phyloP scores from a whole-genome alignment of 2,888 invertebrate genomes.

The Litoditis marina region DNA sequence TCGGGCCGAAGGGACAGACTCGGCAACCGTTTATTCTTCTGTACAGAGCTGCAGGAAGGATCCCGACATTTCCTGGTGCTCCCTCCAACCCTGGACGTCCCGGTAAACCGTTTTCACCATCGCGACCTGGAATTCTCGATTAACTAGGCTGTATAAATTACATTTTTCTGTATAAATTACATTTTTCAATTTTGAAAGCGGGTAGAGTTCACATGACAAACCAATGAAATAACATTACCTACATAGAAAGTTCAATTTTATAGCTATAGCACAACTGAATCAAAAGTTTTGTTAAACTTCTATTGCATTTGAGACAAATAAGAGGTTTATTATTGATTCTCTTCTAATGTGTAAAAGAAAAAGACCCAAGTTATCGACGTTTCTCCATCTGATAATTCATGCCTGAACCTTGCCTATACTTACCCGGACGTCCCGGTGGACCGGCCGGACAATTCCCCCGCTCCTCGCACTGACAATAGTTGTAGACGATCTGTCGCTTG shows the following conservation, averaged over 20 bases:
- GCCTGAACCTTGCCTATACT: not conserved
- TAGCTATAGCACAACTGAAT: too few relatives aligned
- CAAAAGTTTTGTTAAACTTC: too few relatives aligned
- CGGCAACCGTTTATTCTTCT: constrained; percentile 30
- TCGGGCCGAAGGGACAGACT: constrained; percentile 40
- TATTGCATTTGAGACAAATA: too few relatives aligned
- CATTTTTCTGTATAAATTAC: too few relatives aligned
- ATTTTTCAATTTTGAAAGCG: too few relatives aligned
- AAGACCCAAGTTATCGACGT: too few relatives aligned
- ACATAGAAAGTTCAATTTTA: too few relatives aligned
- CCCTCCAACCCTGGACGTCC: constrained; percentile 10
- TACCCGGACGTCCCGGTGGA: constrained; percentile 20
- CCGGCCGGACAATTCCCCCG: constrained; percentile 32
- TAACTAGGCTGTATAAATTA: too few relatives aligned
- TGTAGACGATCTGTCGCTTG: constrained; percentile 19
- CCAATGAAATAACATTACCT: too few relatives aligned
- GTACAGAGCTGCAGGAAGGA: constrained; percentile 26
- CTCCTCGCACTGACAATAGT: constrained; percentile 37
- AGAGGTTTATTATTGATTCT: too few relatives aligned
- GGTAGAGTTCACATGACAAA: too few relatives aligned
- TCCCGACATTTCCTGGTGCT: constrained; percentile 19
- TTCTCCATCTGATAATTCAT: not conserved
- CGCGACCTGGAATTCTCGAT: not conserved
- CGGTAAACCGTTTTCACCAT: constrained; percentile 10
- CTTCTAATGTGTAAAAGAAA: too few relatives aligned